These are phyloP conservation scores for Platysternon megacephalum DNA, from an alignment of 2,113 vertebrate species.

Conservation along the genomic window DNA sequence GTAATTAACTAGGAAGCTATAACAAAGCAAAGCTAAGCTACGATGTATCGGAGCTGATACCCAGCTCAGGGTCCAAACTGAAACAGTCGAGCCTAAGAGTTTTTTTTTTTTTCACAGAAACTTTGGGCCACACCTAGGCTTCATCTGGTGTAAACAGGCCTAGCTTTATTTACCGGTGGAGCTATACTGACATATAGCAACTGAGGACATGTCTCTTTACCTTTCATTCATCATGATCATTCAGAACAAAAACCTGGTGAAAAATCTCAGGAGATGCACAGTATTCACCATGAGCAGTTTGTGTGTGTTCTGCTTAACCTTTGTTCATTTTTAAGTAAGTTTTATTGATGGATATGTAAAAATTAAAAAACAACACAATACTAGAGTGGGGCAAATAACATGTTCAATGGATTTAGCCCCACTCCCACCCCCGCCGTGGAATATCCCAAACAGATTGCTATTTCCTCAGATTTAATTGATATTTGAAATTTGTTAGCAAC, in stretches of 20 bases:
- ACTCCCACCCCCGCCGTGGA: rapidly evolving
- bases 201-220: neutral
- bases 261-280: neutral
- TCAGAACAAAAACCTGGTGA: neutral
- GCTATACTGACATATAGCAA: neutral
- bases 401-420: neutral
- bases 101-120: neutral
- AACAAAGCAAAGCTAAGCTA: neutral
- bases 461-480: neutral
- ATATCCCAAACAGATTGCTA: neutral
- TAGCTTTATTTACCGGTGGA: neutral
- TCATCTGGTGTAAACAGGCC: neutral
- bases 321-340: constrained; percentile 14
- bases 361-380: neutral
- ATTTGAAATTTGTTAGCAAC: constrained; percentile 13
- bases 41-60: neutral
- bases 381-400: neutral
- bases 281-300: neutral
- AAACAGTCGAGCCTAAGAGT: neutral
- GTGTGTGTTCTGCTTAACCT: neutral
- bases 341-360: neutral
- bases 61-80: neutral
- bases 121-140: neutral
- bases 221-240: neutral
- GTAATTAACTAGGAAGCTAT: neutral